phyloP scores from a whole-genome alignment of 2,888 invertebrate genomes.

The Dione juno region DNA sequence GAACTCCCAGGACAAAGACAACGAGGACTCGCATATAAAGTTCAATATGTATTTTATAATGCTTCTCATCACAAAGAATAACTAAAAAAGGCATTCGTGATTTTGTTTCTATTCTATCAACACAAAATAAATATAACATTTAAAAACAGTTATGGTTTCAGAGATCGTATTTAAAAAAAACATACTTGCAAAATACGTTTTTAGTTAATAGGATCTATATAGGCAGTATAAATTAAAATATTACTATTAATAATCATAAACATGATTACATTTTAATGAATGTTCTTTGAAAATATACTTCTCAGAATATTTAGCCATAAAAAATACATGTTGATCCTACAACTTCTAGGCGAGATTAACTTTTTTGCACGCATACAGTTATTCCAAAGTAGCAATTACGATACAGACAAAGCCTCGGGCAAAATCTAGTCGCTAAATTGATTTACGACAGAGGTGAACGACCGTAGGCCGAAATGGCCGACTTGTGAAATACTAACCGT shows the following conservation, averaged over 20 bases:
- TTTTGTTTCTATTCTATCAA: constrained; percentile 14
- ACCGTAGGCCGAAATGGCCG: constrained; percentile 55
- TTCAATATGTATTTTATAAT: constrained; percentile 39
- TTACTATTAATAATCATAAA: neutral
- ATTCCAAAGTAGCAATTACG: constrained; percentile 36
- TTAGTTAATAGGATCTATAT: neutral
- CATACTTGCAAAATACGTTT: neutral
- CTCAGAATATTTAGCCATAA: constrained; percentile 19
- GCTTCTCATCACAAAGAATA: constrained; percentile 39
- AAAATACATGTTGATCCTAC: constrained; percentile 24
- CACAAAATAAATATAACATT: constrained; percentile 1
- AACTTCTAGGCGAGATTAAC: constrained; percentile 32
- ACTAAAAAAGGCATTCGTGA: neutral
- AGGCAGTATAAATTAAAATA: constrained; percentile 11
- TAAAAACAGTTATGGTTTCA: neutral
- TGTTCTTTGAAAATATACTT: constrained; percentile 10
- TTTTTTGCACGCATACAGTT: constrained; percentile 34
- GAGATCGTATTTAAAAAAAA: neutral
- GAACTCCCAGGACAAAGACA: constrained; percentile 44
- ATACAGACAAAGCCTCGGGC: constrained; percentile 46
- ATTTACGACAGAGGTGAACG: constrained; percentile 53
- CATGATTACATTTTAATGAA: constrained; percentile 1
- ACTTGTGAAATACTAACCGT: constrained; percentile 48
- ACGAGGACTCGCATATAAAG: constrained; percentile 39
- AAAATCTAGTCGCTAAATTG: constrained; percentile 45